A percentile compares a stretch with the other conserved stretches of the same genome.
Evolutionary conservation across 2,113 vertebrate species (phyloP).

Genomic region (Ptilorrhoa leucosticta): DNA sequence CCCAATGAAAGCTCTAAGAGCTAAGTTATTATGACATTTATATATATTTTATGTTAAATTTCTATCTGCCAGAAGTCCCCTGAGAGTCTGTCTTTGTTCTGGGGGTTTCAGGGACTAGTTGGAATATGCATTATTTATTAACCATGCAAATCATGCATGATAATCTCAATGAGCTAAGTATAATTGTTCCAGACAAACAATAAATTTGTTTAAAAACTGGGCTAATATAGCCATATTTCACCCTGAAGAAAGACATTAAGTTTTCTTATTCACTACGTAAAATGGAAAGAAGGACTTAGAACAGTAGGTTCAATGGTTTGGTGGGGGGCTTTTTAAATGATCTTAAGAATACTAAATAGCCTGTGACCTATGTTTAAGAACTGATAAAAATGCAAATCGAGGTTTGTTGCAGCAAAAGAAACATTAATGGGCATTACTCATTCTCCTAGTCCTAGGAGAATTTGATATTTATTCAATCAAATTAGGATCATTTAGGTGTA

Average conservation of each 20-base stretch:
- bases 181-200: background rate
- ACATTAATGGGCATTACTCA: background rate
- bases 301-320: background rate
- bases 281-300: background rate
- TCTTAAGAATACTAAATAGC: background rate
- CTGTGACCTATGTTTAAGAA: background rate
- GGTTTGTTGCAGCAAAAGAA: background rate
- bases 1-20: background rate
- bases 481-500: background rate
- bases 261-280: background rate
- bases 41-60: background rate
- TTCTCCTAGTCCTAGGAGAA: background rate
- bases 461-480: background rate
- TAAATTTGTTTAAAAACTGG: background rate
- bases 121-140: conserved; percentile 19
- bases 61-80: background rate
- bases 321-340: background rate
- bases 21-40: background rate
- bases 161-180: background rate
- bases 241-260: background rate
- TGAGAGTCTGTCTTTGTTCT: background rate
- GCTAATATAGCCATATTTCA: background rate
- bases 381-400: background rate
- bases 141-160: background rate
- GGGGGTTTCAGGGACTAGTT: background rate